A percentile compares a stretch with the other conserved stretches of the same genome.
These are phyloP conservation scores for Gobiocypris rarus DNA, from an alignment of 2,113 vertebrate species.

Conservation along the genomic window DNA sequence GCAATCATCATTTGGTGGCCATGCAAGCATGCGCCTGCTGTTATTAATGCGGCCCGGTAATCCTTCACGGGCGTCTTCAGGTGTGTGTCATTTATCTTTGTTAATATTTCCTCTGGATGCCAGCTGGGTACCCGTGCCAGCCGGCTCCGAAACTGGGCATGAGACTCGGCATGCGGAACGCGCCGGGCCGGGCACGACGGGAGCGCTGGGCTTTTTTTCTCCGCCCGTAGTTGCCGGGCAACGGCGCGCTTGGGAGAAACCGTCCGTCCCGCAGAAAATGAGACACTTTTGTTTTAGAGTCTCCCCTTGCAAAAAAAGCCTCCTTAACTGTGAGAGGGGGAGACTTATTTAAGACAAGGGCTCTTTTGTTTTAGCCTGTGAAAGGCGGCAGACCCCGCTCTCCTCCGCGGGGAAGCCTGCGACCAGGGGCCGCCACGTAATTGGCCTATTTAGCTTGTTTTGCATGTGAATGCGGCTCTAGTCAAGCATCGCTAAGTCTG, in stretches of 20 bases:
- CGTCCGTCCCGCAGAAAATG: slow-evolving; percentile 48
- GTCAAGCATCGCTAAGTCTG: slow-evolving; percentile 91
- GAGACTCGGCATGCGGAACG: slow-evolving; percentile 6
- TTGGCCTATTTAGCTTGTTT: slow-evolving; percentile 98
- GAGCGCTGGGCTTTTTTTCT: slow-evolving; percentile 11
- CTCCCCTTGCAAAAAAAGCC: slow-evolving; percentile 66
- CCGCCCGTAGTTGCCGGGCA: slow-evolving; percentile 52
- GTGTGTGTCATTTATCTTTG: slow-evolving; percentile 79
- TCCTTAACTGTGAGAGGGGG: slow-evolving; percentile 71
- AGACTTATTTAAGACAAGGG: slow-evolving; percentile 92
- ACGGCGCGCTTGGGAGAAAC: slow-evolving; percentile 50
- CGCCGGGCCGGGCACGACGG: slow-evolving; percentile 33
- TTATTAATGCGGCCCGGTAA: slow-evolving; percentile 63
- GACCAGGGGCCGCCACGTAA: slow-evolving; percentile 89
- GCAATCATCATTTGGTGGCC: slow-evolving; percentile 64
- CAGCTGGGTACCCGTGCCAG: slow-evolving; percentile 77
- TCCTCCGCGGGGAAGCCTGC: slow-evolving; percentile 83
- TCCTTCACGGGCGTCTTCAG: slow-evolving; percentile 62
- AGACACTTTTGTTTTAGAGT: slow-evolving; percentile 63
- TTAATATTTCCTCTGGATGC: slow-evolving; percentile 78
- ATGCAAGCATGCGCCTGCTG: slow-evolving; percentile 59
- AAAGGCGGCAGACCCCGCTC: slow-evolving; percentile 82
- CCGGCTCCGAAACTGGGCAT: slow-evolving; percentile 65
- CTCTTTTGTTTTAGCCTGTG: slow-evolving; percentile 91
- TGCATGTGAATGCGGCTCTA: slow-evolving; percentile 95